Evolutionary conservation across 2,888 invertebrate genomes (phyloP).

Genomic region (Petrolisthes cinctipes): DNA sequence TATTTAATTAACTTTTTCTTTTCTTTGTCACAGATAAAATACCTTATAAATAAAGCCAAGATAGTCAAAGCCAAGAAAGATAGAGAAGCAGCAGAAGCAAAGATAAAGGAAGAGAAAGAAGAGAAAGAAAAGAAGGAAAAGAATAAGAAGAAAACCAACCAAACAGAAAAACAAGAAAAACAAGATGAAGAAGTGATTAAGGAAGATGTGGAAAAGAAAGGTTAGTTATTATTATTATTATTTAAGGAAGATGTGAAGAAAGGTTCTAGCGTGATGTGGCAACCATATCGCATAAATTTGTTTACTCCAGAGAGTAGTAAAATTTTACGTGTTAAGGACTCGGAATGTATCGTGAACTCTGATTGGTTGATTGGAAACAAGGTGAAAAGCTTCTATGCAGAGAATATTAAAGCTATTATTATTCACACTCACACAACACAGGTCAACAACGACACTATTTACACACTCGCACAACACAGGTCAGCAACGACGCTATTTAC

Average conservation of each 20-base stretch:
- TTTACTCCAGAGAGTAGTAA: too few relatives aligned
- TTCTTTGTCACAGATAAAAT: constrained; percentile 75
- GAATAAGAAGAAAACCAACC: constrained; percentile 66
- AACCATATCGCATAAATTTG: too few relatives aligned
- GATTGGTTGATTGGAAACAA: too few relatives aligned
- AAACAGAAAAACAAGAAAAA: constrained; percentile 10
- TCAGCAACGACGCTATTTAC: too few relatives aligned
- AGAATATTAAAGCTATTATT: too few relatives aligned
- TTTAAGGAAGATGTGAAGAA: neutral
- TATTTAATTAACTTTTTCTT: neutral
- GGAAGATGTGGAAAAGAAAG: constrained; percentile 14
- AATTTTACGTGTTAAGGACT: too few relatives aligned
- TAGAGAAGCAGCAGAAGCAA: constrained; percentile 66
- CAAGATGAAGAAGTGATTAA: constrained; percentile 14
- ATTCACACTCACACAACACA: too few relatives aligned
- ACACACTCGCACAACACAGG: too few relatives aligned
- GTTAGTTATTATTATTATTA: neutral
- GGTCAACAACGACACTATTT: too few relatives aligned
- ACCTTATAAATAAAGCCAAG: constrained; percentile 89
- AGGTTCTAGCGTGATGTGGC: neutral
- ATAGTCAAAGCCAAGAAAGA: constrained; percentile 68
- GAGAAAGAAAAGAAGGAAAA: constrained; percentile 66
- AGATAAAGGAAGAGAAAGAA: constrained; percentile 64
- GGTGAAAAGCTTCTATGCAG: too few relatives aligned
- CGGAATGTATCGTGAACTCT: too few relatives aligned